Conservation (phyloP, 2,797 vertebrate genomes). For the Nothura maculosa region DNA sequence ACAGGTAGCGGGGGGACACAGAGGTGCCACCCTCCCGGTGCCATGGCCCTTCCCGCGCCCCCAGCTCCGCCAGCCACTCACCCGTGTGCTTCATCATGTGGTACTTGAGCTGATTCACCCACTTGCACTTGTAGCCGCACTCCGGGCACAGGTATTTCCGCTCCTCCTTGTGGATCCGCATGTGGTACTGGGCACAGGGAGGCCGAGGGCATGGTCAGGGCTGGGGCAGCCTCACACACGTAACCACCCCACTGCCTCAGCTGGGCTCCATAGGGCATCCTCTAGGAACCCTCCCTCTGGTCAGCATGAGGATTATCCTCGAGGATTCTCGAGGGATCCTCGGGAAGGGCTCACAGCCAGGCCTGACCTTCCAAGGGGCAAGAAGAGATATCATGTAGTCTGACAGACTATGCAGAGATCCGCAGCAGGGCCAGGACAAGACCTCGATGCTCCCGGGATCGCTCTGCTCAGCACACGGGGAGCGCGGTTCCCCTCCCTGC, state of each 20-base stretch:
- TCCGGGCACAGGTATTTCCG: conserved; percentile 96
- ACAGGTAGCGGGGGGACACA: background rate
- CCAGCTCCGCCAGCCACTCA: conserved; percentile 30
- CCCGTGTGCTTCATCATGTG: conserved; percentile 99
- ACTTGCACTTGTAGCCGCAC: conserved; percentile 99
- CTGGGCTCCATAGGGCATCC: too few species aligned
- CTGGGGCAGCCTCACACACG: background rate
- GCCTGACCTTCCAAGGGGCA: background rate
- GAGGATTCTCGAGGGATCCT: background rate
- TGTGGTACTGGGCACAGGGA: conserved; percentile 88
- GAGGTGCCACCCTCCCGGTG: rapidly evolving
- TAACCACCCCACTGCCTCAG: background rate
- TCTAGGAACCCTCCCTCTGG: background rate
- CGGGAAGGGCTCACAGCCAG: background rate
- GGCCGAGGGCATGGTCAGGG: background rate
- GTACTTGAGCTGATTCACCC: conserved; percentile 98
- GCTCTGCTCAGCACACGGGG: background rate
- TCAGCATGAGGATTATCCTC: background rate
- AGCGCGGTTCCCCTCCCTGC: background rate
- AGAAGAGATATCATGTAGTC: background rate
- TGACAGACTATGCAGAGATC: background rate
- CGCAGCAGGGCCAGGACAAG: background rate
- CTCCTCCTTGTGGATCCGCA: conserved; percentile 97
- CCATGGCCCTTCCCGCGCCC: background rate
- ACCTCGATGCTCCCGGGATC: background rate